Conservation (phyloP, 2,113 vertebrate species). For the Amblyornis subalaris region DNA sequence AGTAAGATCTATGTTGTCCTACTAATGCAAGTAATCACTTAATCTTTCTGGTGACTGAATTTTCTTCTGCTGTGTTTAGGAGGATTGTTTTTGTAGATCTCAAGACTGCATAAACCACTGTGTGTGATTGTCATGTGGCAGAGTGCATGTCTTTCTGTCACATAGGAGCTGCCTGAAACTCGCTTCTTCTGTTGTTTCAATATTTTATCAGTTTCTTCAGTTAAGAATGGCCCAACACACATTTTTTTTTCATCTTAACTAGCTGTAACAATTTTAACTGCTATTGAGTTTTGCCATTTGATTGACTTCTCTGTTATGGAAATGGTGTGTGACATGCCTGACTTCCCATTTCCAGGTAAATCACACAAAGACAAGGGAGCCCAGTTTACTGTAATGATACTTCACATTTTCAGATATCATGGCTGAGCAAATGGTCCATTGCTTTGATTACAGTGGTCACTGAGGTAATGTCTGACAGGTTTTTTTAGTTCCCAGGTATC, state of each 20-base stretch:
- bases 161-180: background rate
- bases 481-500: background rate
- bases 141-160: background rate
- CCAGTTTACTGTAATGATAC: background rate
- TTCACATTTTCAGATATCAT: background rate
- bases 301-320: background rate
- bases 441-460: constrained; percentile 24
- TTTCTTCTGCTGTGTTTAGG: background rate
- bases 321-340: background rate
- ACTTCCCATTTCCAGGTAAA: background rate
- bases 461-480: background rate
- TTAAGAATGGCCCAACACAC: background rate
- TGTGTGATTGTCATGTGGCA: background rate
- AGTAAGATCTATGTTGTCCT: background rate
- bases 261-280: background rate
- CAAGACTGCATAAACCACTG: fast-evolving
- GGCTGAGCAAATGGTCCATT: constrained; percentile 15
- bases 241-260: background rate
- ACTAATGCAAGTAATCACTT: background rate
- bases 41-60: background rate
- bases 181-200: background rate
- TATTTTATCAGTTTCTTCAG: background rate
- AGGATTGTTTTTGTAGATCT: background rate
- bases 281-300: background rate
- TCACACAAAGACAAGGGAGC: background rate